Base-by-base conservation (phyloP, 1,140 invertebrate species). In the Lutraria rhynchaena region DNA sequence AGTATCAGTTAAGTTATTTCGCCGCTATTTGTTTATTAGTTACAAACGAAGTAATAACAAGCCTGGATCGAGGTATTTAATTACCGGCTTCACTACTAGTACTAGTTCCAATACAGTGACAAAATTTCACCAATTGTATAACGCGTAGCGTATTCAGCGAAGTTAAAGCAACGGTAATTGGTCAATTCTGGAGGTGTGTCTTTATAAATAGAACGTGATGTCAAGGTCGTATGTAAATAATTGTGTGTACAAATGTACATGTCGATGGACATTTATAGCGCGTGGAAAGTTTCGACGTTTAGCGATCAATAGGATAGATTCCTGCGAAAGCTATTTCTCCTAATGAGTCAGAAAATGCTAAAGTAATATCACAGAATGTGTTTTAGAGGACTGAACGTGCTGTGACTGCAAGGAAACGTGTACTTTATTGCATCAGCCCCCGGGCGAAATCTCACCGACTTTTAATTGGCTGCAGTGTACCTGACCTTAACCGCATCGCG, bases 171-270 rank as follows among this genome's bases (percentile, higher is more conserved):
- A 7, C 37, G 15, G 37, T 41, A 37, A 81, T 81, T 81, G 78
- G 78, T 37, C 60, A 61, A 73, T 41, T 35, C 9, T 61, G 78
- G 78, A 81, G 78, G 78, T 81, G 78, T 81, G 78, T 81, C 69
- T 67, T 41, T 55, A 41, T 37, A 22, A 37, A 63, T 41, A 31
- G 17, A 22, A 75, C 31, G 35, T 73, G 37, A 46, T 37, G 35
- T 70, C 33, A 81, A 60, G 71, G 71, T 35, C 57, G 41, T 74
- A 74, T 74, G 71, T 74, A 74, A 74, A 74, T 60, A 44, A 24
- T 19, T 7, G 58, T 27, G 22, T 17, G 58, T 33, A n/a, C 31
- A n/a, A 33, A 17, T 74, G n/a, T 74, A 60, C 51, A 74, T 57
- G 51, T 58, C 13, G 3, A 27, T 11, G 22, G 33, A 19, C 17